Percentiles rank a stretch among this genome's conserved stretches.
phyloP scores from a whole-genome alignment of 2,888 invertebrate species.

The Gymnosoma rotundatum region DNA sequence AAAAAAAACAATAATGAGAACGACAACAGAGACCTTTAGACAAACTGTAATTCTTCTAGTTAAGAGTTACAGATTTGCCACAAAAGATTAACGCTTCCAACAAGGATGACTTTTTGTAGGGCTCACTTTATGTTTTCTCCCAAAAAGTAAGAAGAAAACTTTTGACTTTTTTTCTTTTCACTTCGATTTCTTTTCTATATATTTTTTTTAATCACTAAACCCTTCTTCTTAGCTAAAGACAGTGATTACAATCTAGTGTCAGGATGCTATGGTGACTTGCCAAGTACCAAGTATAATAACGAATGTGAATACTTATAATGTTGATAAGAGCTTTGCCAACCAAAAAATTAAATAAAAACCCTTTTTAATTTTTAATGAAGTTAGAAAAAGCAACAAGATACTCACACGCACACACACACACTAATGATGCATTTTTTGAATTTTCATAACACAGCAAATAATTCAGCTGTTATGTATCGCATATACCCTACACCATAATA shows the following conservation, averaged over 20 bases:
- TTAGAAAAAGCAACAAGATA: constrained; percentile 20
- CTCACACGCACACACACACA: constrained; percentile 4
- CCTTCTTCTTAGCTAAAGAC: constrained; percentile 61
- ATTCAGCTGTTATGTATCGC: too few relatives aligned
- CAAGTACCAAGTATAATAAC: constrained; percentile 64
- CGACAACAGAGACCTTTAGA: constrained; percentile 53
- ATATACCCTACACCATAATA: too few relatives aligned
- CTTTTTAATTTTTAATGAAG: constrained; percentile 66
- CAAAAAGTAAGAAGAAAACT: constrained; percentile 36
- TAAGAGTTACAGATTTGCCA: constrained; percentile 70
- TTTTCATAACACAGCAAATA: too few relatives aligned
- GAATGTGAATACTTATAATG: constrained; percentile 61
- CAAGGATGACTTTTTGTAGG: constrained; percentile 61
- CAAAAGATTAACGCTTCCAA: constrained; percentile 67
- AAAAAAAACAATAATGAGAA: constrained; percentile 32
- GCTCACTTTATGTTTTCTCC: constrained; percentile 58
- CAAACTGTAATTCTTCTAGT: constrained; percentile 65
- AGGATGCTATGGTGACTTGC: constrained; percentile 67
- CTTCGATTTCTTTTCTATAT: constrained; percentile 14
- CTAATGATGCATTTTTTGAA: constrained; percentile 1
- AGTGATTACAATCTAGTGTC: constrained; percentile 67
- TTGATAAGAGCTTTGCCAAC: constrained; percentile 49
- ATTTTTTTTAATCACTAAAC: constrained; percentile 49
- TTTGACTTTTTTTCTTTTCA: not conserved
- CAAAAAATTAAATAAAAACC: constrained; percentile 18